Evolutionary conservation across 2,113 vertebrate species (phyloP), one percentile per base, ranked within the genome.

Genomic region (Actenoides lindsayi): DNA sequence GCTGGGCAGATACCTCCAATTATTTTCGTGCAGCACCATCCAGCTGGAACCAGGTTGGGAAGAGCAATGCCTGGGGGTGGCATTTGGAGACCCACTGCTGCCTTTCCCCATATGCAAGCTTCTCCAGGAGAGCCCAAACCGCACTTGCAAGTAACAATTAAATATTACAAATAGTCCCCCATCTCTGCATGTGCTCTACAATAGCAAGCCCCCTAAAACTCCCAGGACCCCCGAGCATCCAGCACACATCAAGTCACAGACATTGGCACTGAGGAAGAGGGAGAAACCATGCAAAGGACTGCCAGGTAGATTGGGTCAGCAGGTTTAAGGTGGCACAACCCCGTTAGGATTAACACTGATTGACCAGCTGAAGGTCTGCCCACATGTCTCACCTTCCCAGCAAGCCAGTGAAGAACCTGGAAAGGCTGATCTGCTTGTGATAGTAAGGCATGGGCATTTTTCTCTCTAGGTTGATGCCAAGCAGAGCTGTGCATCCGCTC

Each of bases 111-210:
- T 25, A 46, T 59, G 28, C 21, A 30, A 5, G 2, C 14, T 27
- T 39, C 44, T 53, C 16, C 60, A 39, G 81, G 56, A 74, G 8
- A 79, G 27, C 53, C 28, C 2, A 0, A 37, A 39, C 11, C 50
- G 25, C 24, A 12, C 51, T 53, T 53, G 51, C 25, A 53, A 28
- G 28, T 53, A 53, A 25, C 51, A 53, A 27, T 53, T 53, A 53
- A 53, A 16, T 28, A 53, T 53, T 28, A 28, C 27, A 53, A 28
- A 53, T 53, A 28, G 51, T 11, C 51, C 39, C 51, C 23, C 33
- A 18, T 0, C 8, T 57, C 93, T 19, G 30, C 48, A 28, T 0
- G 0, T 5, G 5, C 31, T 50, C 60, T 33, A 4, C 25, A 14
- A 19, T 1, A 74, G 18, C 28, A 57, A 8, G 51, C 16, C 9